Percentiles rank a stretch among this genome's conserved stretches.
Evolutionary conservation across 2,888 invertebrate genomes (phyloP).

Genomic region (Eudemis profundana): DNA sequence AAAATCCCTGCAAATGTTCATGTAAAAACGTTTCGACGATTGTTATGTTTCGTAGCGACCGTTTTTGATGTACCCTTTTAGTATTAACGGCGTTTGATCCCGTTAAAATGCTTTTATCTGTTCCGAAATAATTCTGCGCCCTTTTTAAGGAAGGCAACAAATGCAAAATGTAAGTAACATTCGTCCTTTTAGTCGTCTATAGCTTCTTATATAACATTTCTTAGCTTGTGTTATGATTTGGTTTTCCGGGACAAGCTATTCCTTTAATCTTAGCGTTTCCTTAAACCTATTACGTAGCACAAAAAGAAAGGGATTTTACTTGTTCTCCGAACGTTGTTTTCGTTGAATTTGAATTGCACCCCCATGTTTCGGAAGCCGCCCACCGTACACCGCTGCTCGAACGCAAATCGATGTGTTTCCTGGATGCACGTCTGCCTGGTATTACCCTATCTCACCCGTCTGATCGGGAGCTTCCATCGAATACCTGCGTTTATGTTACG

Average conservation of each 20-base stretch:
- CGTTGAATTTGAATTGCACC: slow-evolving; percentile 24
- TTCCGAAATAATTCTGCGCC: not conserved
- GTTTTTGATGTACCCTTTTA: slow-evolving; percentile 34
- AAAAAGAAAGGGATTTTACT: slow-evolving; percentile 1
- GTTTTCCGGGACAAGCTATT: too few species aligned
- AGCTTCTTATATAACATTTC: too few species aligned
- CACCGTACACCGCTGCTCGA: slow-evolving; percentile 12
- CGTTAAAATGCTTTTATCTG: slow-evolving; percentile 19
- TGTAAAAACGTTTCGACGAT: slow-evolving; percentile 22
- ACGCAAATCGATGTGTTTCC: slow-evolving; percentile 33
- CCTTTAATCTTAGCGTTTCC: too few species aligned
- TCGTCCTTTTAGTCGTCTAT: too few species aligned
- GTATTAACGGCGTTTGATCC: slow-evolving; percentile 29
- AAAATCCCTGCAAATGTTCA: slow-evolving; percentile 31
- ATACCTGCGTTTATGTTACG: not conserved
- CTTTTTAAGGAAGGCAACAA: too few species aligned
- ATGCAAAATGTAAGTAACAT: too few species aligned
- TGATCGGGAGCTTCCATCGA: not conserved
- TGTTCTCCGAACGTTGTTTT: slow-evolving; percentile 13
- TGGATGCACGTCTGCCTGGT: slow-evolving; percentile 18
- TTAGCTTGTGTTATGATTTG: too few species aligned
- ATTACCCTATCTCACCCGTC: slow-evolving; percentile 19
- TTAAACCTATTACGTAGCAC: not conserved
- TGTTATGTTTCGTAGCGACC: slow-evolving; percentile 17
- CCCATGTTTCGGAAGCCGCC: slow-evolving; percentile 20